phyloP scores from a whole-genome alignment of 2,113 vertebrate genomes.

The Zapus hudsonius region DNA sequence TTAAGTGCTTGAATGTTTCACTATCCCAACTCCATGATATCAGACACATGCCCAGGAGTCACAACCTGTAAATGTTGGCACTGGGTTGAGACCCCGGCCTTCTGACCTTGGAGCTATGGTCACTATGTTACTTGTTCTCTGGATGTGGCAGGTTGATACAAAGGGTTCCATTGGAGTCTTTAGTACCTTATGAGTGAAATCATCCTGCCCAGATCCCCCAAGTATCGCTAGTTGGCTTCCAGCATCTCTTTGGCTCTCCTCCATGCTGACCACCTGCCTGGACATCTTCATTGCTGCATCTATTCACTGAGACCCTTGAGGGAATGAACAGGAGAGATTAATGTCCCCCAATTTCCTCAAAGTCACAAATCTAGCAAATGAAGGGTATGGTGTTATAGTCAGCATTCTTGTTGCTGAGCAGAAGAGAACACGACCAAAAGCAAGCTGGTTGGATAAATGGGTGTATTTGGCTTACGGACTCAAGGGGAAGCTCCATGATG shows the following conservation, averaged over 20 bases:
- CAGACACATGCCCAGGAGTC: neutral
- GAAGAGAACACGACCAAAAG: too few relatives aligned
- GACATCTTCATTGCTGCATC: neutral
- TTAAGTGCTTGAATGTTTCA: neutral
- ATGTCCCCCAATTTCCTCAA: neutral
- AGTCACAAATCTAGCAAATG: neutral
- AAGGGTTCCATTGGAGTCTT: neutral
- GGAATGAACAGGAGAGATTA: neutral
- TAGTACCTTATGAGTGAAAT: neutral
- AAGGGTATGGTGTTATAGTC: too few relatives aligned
- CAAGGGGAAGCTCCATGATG: too few relatives aligned
- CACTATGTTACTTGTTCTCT: neutral
- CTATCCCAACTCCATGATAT: neutral
- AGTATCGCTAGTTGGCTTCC: neutral
- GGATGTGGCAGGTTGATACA: neutral
- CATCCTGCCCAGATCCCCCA: neutral
- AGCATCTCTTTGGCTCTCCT: neutral
- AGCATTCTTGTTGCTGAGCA: too few relatives aligned
- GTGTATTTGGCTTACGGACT: too few relatives aligned
- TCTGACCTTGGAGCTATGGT: neutral
- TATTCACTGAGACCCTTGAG: neutral
- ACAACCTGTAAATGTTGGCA: neutral
- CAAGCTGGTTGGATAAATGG: too few relatives aligned
- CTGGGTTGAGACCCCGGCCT: neutral
- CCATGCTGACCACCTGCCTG: neutral